phyloP scores from a whole-genome alignment of 2,113 vertebrate genomes.

The Rhombomys opimus region DNA sequence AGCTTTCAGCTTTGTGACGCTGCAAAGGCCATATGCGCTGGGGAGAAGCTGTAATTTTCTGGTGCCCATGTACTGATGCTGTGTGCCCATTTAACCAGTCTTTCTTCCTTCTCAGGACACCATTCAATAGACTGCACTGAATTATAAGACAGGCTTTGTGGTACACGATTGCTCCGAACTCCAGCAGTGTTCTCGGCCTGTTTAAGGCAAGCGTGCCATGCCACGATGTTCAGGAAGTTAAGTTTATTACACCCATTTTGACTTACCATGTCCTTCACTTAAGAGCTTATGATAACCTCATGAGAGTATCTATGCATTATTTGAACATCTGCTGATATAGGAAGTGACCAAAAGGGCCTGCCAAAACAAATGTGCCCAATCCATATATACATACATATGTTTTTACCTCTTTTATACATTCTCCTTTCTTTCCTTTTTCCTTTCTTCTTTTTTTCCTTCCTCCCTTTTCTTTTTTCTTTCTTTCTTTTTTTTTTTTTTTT shows the following conservation, averaged over 20 bases:
- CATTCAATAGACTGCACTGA: neutral
- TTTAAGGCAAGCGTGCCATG: neutral
- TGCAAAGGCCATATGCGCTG: neutral
- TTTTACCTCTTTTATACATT: neutral
- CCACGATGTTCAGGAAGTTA: neutral
- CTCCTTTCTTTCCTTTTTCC: neutral
- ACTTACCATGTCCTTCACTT: neutral
- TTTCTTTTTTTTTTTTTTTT: too few relatives aligned
- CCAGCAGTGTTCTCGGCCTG: neutral
- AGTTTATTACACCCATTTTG: neutral
- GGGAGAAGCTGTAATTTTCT: neutral
- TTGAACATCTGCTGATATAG: neutral
- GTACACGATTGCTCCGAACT: neutral
- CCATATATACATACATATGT: neutral
- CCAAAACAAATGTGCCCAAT: neutral
- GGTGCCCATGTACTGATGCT: neutral
- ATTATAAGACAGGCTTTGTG: neutral
- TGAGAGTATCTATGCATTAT: neutral
- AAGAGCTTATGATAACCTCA: neutral
- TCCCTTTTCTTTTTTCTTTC: rapidly evolving
- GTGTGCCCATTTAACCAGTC: neutral
- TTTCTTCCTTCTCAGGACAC: neutral
- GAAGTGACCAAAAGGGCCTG: neutral
- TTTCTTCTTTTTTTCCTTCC: neutral
- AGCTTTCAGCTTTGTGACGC: neutral